These are phyloP conservation scores for Phorcus lineatus DNA, from an alignment of 2,888 invertebrate genomes.

Conservation along the genomic window DNA sequence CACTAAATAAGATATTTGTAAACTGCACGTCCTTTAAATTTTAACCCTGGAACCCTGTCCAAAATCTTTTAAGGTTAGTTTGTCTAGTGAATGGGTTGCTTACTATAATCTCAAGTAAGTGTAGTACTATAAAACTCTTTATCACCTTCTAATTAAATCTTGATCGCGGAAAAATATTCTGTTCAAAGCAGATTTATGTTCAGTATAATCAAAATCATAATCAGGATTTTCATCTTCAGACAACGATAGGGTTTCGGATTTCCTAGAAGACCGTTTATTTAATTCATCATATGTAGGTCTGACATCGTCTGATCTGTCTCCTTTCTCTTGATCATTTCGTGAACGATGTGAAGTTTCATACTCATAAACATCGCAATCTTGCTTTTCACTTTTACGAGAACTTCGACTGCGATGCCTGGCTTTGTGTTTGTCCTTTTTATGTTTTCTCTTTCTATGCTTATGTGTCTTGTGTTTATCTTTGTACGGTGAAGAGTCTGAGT, in stretches of 20 bases:
- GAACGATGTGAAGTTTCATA: not conserved
- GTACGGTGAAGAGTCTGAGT: not conserved
- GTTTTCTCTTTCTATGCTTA: slow-evolving; percentile 12
- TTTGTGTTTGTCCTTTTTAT: slow-evolving; percentile 6
- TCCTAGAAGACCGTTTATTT: not conserved
- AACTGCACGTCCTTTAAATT: too few relatives aligned
- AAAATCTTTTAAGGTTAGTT: too few relatives aligned
- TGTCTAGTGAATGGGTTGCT: too few relatives aligned
- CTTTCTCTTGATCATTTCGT: not conserved
- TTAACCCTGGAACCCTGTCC: too few relatives aligned
- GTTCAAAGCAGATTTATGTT: slow-evolving; percentile 69
- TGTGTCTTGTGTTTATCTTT: slow-evolving; percentile 2
- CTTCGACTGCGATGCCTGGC: not conserved
- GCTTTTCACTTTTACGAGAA: not conserved
- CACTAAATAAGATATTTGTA: too few relatives aligned
- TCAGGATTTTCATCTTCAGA: slow-evolving; percentile 32
- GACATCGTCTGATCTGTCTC: not conserved
- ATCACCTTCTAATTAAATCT: slow-evolving; percentile 75
- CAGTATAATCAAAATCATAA: slow-evolving; percentile 60
- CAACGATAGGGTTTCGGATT: not conserved
- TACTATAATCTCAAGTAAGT: too few relatives aligned
- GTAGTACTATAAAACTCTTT: too few relatives aligned
- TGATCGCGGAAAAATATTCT: slow-evolving; percentile 80
- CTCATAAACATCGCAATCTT: not conserved
- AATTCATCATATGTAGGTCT: not conserved